Evolutionary conservation across 2,888 invertebrate genomes (phyloP).

Genomic region (Junonia oenone): DNA sequence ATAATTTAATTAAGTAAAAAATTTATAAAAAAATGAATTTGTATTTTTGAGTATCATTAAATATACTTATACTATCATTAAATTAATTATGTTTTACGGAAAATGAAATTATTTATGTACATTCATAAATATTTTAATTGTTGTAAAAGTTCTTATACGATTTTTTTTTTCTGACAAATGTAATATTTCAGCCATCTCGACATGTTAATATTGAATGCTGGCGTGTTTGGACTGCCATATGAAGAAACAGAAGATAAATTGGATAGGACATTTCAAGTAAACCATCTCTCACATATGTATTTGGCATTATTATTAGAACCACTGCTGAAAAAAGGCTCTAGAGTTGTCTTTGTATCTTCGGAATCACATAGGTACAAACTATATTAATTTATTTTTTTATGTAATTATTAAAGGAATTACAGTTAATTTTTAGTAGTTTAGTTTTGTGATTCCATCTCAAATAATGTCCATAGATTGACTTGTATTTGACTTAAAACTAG

Average conservation of each 20-base stretch:
- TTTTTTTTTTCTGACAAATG: background rate
- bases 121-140: background rate
- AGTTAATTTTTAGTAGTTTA: no score
- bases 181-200: constrained; percentile 80
- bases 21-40: no score
- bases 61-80: no score
- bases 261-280: constrained; percentile 91
- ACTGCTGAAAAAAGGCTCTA: constrained; percentile 82
- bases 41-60: no score
- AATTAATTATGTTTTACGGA: no score
- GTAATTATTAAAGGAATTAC: no score
- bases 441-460: no score
- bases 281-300: constrained; percentile 90
- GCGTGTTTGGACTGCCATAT: constrained; percentile 87
- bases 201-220: constrained; percentile 90
- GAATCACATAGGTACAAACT: constrained; percentile 95
- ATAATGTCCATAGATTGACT: no score
- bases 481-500: background rate
- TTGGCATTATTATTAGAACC: constrained; percentile 87
- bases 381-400: no score
- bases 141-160: background rate
- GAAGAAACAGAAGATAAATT: constrained; percentile 86
- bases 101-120: no score
- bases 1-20: no score
- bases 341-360: constrained; percentile 92